A percentile compares a stretch with the other conserved stretches of the same genome.
These are phyloP conservation scores for Aporophyla nigra DNA, from an alignment of 2,888 invertebrate species.

Conservation along the genomic window DNA sequence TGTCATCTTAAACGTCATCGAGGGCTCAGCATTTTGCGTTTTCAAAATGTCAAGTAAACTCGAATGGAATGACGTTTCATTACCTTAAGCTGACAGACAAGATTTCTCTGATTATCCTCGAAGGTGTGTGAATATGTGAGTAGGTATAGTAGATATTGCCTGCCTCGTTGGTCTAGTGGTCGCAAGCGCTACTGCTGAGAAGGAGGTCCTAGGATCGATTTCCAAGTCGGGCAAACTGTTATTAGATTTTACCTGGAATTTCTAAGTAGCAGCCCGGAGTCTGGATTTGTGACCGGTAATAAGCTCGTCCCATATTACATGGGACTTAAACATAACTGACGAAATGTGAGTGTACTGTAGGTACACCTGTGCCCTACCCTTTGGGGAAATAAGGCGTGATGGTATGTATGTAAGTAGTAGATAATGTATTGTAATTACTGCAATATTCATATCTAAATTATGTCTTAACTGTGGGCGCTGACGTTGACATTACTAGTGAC, in stretches of 20 bases:
- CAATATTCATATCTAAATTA: slow-evolving; percentile 26
- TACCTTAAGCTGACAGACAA: slow-evolving; percentile 17
- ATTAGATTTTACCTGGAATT: too few species aligned
- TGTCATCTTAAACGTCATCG: slow-evolving; percentile 35
- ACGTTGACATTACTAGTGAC: not conserved
- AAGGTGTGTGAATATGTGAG: not conserved
- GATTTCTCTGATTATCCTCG: slow-evolving; percentile 5
- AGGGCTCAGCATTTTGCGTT: not conserved
- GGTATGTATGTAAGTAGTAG: not conserved
- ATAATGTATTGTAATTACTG: not conserved
- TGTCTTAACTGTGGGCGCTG: not conserved
- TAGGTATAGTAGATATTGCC: not conserved
- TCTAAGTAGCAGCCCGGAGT: too few species aligned
- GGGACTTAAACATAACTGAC: too few species aligned
- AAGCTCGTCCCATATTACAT: too few species aligned
- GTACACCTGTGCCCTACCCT: too few species aligned
- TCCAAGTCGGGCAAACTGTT: too few species aligned
- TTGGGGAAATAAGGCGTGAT: too few species aligned
- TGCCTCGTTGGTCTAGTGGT: too few species aligned
- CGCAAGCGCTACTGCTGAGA: too few species aligned
- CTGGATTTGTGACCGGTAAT: too few species aligned
- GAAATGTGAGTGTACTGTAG: too few species aligned
- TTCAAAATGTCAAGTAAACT: slow-evolving; percentile 8
- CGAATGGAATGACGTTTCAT: slow-evolving; percentile 32
- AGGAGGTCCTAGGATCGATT: too few species aligned